Evolutionary conservation across 2,113 vertebrate species (phyloP).

Genomic region (Callospermophilus lateralis): DNA sequence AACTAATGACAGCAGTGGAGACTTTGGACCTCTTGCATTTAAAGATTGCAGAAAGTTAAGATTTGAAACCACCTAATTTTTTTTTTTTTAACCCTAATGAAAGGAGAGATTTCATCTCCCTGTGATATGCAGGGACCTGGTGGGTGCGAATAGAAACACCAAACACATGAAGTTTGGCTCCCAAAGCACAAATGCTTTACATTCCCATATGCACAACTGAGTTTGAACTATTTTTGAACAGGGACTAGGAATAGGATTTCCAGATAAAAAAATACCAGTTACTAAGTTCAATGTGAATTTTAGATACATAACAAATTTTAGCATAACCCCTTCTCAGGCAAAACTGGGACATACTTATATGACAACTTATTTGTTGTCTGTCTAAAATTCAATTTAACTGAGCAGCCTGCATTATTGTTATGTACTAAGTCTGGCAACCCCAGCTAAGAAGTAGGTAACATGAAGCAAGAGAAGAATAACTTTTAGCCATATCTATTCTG

Average conservation of each 20-base stretch:
- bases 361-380: neutral
- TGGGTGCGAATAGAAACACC: neutral
- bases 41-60: neutral
- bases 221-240: constrained; percentile 17
- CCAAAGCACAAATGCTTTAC: neutral
- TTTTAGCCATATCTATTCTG: neutral
- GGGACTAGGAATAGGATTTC: neutral
- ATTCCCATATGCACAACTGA: neutral
- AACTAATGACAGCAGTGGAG: neutral
- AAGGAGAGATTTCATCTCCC: neutral
- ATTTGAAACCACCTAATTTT: constrained; percentile 4
- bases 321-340: neutral
- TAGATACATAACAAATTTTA: constrained; percentile 2
- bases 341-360: neutral
- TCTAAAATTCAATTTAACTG: constrained; percentile 37
- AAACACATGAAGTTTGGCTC: neutral
- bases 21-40: neutral
- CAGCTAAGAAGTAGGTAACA: neutral
- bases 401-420: neutral
- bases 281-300: constrained; percentile 2
- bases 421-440: neutral
- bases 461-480: neutral
- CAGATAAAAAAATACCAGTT: neutral
- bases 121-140: neutral
- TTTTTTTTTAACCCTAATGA: neutral